Conservation (phyloP, 2,888 invertebrate genomes). For the Muschampia plurimacula region DNA sequence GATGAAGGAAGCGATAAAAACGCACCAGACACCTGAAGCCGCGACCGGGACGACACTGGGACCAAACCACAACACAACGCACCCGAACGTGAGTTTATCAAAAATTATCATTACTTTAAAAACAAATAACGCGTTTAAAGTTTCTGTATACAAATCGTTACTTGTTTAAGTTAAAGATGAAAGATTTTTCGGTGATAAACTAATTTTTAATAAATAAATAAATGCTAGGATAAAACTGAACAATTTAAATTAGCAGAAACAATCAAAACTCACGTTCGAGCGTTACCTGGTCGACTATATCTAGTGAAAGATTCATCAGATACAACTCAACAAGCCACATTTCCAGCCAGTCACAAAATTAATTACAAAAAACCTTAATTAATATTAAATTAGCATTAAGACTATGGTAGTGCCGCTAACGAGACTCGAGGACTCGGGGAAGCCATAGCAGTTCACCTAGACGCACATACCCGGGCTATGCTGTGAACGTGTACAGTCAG, state of each 20-base stretch:
- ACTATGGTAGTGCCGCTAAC: conserved; percentile 45
- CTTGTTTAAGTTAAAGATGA: too few relatives aligned
- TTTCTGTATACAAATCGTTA: too few relatives aligned
- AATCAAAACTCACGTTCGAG: conserved; percentile 42
- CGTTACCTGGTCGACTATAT: conserved; percentile 41
- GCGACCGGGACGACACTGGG: conserved; percentile 47
- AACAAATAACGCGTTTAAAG: not conserved
- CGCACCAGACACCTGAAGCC: conserved; percentile 60
- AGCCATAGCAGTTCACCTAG: too few relatives aligned
- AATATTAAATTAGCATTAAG: conserved; percentile 43
- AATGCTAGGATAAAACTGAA: too few relatives aligned
- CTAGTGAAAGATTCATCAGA: conserved; percentile 39
- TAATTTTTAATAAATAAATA: too few relatives aligned
- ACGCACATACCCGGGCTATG: conserved; percentile 22
- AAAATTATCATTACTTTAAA: not conserved
- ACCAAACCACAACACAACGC: conserved; percentile 54
- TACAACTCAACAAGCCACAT: conserved; percentile 47
- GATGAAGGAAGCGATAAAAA: conserved; percentile 50
- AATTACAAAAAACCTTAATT: conserved; percentile 50
- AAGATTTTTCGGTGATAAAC: too few relatives aligned
- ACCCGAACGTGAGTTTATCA: conserved; percentile 40
- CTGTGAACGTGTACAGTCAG: not conserved
- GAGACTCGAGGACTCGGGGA: too few relatives aligned
- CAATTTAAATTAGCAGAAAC: not conserved
- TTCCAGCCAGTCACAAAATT: conserved; percentile 53